Conservation (phyloP, 2,113 vertebrate species). For the Fulmarus glacialis region DNA sequence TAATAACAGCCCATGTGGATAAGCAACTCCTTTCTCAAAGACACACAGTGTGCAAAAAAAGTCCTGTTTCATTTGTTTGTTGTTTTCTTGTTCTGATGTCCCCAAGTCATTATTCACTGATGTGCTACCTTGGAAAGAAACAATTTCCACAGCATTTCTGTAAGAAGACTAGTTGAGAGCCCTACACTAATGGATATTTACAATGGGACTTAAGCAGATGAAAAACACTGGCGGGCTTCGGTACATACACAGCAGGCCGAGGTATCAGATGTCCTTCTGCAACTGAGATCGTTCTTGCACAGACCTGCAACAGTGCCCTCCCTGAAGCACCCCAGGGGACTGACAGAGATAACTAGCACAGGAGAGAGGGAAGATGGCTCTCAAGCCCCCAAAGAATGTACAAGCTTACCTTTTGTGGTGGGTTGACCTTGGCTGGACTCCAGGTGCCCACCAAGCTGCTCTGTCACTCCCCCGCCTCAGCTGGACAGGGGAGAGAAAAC, state of each 20-base stretch:
- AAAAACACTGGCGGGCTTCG: not conserved
- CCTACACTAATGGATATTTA: not conserved
- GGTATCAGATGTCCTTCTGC: not conserved
- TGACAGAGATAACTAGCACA: not conserved
- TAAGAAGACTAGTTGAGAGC: not conserved
- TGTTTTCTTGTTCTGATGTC: not conserved
- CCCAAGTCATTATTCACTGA: not conserved
- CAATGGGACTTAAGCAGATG: not conserved
- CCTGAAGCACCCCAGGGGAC: not conserved
- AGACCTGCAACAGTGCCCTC: not conserved
- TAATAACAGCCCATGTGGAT: not conserved
- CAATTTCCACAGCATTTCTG: not conserved
- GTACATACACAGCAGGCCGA: rapidly evolving
- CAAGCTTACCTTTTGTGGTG: not conserved
- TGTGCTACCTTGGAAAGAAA: not conserved
- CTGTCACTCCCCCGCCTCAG: not conserved
- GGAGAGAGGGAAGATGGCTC: not conserved
- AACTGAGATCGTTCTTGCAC: not conserved
- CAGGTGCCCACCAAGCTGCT: not conserved
- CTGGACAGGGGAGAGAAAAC: not conserved
- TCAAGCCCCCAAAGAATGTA: not conserved
- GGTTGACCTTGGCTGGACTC: not conserved
- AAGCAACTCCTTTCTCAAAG: not conserved
- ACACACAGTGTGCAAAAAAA: not conserved
- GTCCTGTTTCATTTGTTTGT: not conserved